phyloP scores from a whole-genome alignment of 2,797 vertebrate species.

The Cryptoprocta ferox region DNA sequence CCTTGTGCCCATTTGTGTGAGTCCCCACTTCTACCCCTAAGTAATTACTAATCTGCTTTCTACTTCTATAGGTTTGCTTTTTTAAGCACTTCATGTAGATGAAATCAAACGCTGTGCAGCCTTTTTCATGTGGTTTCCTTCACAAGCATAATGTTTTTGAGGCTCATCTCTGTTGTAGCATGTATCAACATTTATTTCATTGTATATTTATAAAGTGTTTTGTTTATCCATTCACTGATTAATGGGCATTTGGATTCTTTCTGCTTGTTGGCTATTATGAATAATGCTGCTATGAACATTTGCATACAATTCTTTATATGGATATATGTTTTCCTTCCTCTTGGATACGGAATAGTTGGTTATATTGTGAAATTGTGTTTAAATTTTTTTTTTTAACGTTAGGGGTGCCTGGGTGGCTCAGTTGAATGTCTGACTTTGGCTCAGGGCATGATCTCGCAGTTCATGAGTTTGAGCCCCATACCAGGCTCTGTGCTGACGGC shows the following conservation, averaged over 20 bases:
- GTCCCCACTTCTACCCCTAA: background rate
- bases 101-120: background rate
- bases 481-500: too few species aligned
- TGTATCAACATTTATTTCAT: background rate
- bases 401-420: too few species aligned
- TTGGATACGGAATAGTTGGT: background rate
- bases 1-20: background rate
- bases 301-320: background rate
- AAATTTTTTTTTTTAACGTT: background rate
- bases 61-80: background rate
- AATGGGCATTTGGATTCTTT: background rate
- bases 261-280: background rate
- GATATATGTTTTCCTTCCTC: background rate
- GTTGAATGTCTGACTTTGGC: too few species aligned
- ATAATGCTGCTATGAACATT: background rate
- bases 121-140: background rate
- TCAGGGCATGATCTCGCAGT: too few species aligned
- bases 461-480: too few species aligned
- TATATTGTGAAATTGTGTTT: background rate
- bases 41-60: background rate
- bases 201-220: slow-evolving; percentile 2
- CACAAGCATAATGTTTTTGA: background rate
- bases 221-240: background rate
- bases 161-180: background rate
- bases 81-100: background rate